These are phyloP conservation scores for Heliconius nattereri DNA, from an alignment of 1,140 invertebrate genomes.

Conservation along the genomic window DNA sequence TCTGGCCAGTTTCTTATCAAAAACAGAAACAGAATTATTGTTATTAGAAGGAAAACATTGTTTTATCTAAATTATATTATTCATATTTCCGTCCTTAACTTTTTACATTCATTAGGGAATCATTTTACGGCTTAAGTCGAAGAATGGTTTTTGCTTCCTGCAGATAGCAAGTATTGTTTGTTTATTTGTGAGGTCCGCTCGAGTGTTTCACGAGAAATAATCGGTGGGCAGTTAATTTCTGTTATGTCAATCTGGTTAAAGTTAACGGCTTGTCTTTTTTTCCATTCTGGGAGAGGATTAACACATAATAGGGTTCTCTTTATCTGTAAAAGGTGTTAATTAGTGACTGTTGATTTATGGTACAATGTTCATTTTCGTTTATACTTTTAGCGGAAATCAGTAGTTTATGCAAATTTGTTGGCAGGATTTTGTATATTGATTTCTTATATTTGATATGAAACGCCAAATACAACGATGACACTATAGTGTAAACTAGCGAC, in stretches of 20 bases:
- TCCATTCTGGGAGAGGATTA: not conserved
- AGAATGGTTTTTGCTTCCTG: constrained; percentile 53
- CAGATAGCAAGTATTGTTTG: constrained; percentile 43
- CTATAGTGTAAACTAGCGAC: too few relatives aligned
- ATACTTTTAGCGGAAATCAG: not conserved
- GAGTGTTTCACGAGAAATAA: not conserved
- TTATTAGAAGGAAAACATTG: constrained; percentile 70
- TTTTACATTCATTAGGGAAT: constrained; percentile 56
- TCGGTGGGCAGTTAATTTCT: not conserved
- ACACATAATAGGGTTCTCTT: not conserved
- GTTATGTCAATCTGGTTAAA: constrained; percentile 3
- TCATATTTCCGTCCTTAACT: constrained; percentile 68
- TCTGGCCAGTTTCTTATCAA: constrained; percentile 71
- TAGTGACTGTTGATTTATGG: not conserved
- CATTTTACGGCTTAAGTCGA: constrained; percentile 52
- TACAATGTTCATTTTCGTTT: not conserved
- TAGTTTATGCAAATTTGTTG: not conserved
- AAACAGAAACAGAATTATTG: constrained; percentile 63
- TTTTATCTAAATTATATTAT: constrained; percentile 60
- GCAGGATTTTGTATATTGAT: not conserved
- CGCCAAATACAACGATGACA: not conserved
- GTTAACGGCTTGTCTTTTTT: not conserved
- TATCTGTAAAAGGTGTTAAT: not conserved
- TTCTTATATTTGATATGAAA: not conserved
- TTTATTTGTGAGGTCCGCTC: constrained; percentile 37